Evolutionary conservation across 2,888 invertebrate genomes (phyloP).

Genomic region (Orthonevra nobilis): DNA sequence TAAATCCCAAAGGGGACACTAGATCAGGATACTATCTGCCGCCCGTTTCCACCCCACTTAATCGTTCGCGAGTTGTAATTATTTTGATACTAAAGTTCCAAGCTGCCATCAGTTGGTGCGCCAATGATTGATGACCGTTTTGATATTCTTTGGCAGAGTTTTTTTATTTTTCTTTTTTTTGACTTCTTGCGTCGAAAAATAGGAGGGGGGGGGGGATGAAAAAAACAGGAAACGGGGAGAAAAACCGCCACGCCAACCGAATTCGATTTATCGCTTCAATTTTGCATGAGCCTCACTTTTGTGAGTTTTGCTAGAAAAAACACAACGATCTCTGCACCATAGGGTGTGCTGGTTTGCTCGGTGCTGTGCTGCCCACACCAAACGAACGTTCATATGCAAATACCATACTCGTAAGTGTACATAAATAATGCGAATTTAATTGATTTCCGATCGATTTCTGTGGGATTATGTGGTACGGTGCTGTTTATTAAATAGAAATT

Average conservation of each 20-base stretch:
- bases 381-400: conserved; percentile 45
- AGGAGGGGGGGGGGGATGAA: neutral
- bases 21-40: neutral
- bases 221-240: neutral
- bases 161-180: neutral
- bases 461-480: conserved; percentile 12
- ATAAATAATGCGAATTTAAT: conserved; percentile 68
- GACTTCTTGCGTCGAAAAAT: conserved; percentile 29
- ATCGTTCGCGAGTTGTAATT: conserved; percentile 63
- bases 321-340: conserved; percentile 1
- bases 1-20: too few relatives aligned
- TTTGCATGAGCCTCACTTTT: conserved; percentile 66
- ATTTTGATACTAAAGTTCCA: conserved; percentile 65
- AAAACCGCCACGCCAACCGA: conserved; percentile 23
- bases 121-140: conserved; percentile 69
- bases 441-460: conserved; percentile 63
- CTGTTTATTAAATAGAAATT: conserved; percentile 65
- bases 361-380: too few relatives aligned
- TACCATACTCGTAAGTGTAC: conserved; percentile 42
- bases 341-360: too few relatives aligned
- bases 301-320: conserved; percentile 25
- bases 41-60: conserved; percentile 30
- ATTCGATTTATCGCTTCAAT: conserved; percentile 64
- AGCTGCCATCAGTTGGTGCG: conserved; percentile 61
- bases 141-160: conserved; percentile 54